Evolutionary conservation across 2,797 vertebrate species (phyloP).

Genomic region (Odontamblyopus lacepedii): DNA sequence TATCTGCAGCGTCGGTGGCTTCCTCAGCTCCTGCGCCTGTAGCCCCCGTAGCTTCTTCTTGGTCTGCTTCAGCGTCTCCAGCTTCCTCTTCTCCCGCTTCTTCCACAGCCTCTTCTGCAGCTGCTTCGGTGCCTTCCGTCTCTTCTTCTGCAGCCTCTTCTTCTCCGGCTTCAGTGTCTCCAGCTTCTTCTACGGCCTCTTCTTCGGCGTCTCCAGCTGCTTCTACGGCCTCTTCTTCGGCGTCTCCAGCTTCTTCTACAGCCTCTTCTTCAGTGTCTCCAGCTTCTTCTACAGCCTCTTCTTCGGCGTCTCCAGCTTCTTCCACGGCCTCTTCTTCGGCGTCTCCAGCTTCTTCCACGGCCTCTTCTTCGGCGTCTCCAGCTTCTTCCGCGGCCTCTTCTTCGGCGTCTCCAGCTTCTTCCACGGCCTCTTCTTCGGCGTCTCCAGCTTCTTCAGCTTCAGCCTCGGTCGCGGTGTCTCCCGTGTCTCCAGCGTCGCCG

Average conservation of each 20-base stretch:
- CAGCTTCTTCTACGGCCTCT: not conserved
- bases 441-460: not conserved
- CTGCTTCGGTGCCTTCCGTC: not conserved
- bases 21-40: not conserved
- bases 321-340: not conserved
- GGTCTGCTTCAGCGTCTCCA: not conserved
- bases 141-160: not conserved
- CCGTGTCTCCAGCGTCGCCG: not conserved
- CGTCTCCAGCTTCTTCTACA: not conserved
- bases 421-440: not conserved
- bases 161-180: too few species aligned
- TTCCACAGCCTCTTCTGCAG: not conserved
- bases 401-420: not conserved
- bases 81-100: not conserved
- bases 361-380: not conserved
- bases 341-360: not conserved
- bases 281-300: not conserved
- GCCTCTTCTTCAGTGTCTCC: not conserved
- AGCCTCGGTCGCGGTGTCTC: not conserved
- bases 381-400: not conserved
- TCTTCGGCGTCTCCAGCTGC: not conserved
- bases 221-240: not conserved
- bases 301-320: fast-evolving
- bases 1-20: not conserved
- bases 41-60: not conserved